phyloP scores from a whole-genome alignment of 2,888 invertebrate species.

The Andrena praecox region DNA sequence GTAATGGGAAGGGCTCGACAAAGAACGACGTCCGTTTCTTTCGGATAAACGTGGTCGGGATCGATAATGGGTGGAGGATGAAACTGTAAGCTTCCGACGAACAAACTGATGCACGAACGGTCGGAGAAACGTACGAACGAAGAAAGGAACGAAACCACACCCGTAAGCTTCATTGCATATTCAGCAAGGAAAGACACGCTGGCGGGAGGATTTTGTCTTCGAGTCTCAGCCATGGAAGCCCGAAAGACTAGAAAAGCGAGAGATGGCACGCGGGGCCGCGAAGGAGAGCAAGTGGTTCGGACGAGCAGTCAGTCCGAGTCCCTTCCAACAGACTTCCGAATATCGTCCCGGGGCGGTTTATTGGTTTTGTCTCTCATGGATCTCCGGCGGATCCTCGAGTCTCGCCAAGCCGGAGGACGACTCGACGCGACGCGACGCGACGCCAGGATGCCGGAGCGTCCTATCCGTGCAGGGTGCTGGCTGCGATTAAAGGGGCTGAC shows the following conservation, averaged over 20 bases:
- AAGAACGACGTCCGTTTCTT: slow-evolving; percentile 43
- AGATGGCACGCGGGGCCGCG: slow-evolving; percentile 49
- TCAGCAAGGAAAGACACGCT: slow-evolving; percentile 73
- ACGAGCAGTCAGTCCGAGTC: slow-evolving; percentile 71
- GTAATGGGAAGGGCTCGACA: not conserved
- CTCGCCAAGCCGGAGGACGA: slow-evolving; percentile 33
- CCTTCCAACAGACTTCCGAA: slow-evolving; percentile 71
- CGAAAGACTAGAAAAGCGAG: slow-evolving; percentile 27
- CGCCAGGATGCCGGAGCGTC: slow-evolving; percentile 46
- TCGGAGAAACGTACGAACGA: slow-evolving; percentile 60
- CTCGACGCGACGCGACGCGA: not conserved
- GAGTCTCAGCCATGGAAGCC: slow-evolving; percentile 37
- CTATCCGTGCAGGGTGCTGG: slow-evolving; percentile 40
- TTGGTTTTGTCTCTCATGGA: slow-evolving; percentile 74
- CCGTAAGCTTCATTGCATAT: slow-evolving; percentile 81
- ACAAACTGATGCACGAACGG: slow-evolving; percentile 17
- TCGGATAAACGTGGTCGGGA: not conserved
- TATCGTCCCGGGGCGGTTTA: slow-evolving; percentile 73
- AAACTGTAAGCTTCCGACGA: not conserved
- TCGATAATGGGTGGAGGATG: slow-evolving; percentile 15
- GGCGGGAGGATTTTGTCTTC: slow-evolving; percentile 79
- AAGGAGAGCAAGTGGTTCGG: slow-evolving; percentile 61
- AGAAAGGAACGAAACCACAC: slow-evolving; percentile 71
- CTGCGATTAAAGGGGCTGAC: slow-evolving; percentile 70
- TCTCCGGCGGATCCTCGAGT: slow-evolving; percentile 58